Evolutionary conservation across 2,888 invertebrate species (phyloP).

Genomic region (Ceriagrion tenellum): DNA sequence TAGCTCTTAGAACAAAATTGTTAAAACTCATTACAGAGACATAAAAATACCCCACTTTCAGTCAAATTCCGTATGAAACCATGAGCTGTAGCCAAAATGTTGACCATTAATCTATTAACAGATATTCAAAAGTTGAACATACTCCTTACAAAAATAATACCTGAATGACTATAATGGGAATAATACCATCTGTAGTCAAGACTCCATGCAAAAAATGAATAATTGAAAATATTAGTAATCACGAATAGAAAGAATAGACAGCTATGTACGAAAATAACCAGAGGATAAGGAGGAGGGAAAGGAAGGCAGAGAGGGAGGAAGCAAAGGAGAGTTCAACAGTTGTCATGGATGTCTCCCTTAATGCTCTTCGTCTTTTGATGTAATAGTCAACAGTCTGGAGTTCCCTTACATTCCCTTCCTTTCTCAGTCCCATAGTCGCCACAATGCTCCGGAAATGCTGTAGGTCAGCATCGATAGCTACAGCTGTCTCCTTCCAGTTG

Average conservation of each 20-base stretch:
- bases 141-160: not conserved
- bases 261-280: slow-evolving; percentile 56
- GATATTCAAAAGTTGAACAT: not conserved
- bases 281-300: slow-evolving; percentile 39
- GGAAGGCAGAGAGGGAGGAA: slow-evolving; percentile 56
- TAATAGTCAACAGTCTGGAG: slow-evolving; percentile 45
- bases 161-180: not conserved
- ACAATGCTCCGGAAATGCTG: slow-evolving; percentile 26
- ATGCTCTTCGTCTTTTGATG: slow-evolving; percentile 33
- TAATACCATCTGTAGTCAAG: slow-evolving; percentile 40
- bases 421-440: slow-evolving; percentile 55
- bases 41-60: not conserved
- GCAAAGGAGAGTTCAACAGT: slow-evolving; percentile 50
- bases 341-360: slow-evolving; percentile 37
- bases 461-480: slow-evolving; percentile 54
- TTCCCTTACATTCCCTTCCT: slow-evolving; percentile 26
- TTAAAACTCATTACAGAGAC: not conserved
- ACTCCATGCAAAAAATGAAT: slow-evolving; percentile 68
- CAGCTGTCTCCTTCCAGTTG: slow-evolving; percentile 34
- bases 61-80: not conserved
- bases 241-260: slow-evolving; percentile 69
- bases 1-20: not conserved
- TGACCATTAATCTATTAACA: not conserved
- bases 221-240: slow-evolving; percentile 45
- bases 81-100: not conserved